Percentiles rank a stretch among this genome's conserved stretches.
Conservation (phyloP, 2,113 vertebrate genomes). For the Bucco capensis region DNA sequence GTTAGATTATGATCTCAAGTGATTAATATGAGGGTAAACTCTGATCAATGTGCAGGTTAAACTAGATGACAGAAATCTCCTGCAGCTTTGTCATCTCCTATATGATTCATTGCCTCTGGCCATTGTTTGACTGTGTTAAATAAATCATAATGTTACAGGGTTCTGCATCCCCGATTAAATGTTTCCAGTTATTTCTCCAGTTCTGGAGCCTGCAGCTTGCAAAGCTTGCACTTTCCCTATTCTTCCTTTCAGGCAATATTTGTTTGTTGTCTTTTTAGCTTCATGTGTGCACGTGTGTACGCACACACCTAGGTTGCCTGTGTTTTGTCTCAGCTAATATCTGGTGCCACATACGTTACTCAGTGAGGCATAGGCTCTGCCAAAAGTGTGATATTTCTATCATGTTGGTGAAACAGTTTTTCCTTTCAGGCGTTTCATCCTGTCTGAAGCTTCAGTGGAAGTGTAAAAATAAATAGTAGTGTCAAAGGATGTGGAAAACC, state of each 20-base stretch:
- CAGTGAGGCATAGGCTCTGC: background rate
- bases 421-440: background rate
- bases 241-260: background rate
- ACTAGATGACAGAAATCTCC: slow-evolving; percentile 19
- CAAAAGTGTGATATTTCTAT: background rate
- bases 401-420: background rate
- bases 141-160: slow-evolving; percentile 40
- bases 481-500: background rate
- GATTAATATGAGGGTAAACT: slow-evolving; percentile 48
- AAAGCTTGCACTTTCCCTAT: background rate
- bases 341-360: background rate
- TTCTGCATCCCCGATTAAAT: slow-evolving; percentile 21
- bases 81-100: slow-evolving; percentile 25
- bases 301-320: background rate
- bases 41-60: slow-evolving; percentile 46
- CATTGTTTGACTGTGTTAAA: slow-evolving; percentile 10
- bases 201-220: background rate
- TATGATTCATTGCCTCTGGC: slow-evolving; percentile 3
- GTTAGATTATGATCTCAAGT: slow-evolving; percentile 29
- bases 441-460: background rate
- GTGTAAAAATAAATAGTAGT: background rate
- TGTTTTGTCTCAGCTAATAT: background rate
- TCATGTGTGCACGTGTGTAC: fast-evolving
- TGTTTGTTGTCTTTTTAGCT: fast-evolving
- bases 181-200: slow-evolving; percentile 41